Conservation (phyloP, 2,888 invertebrate species). For the Stenurella melanura region DNA sequence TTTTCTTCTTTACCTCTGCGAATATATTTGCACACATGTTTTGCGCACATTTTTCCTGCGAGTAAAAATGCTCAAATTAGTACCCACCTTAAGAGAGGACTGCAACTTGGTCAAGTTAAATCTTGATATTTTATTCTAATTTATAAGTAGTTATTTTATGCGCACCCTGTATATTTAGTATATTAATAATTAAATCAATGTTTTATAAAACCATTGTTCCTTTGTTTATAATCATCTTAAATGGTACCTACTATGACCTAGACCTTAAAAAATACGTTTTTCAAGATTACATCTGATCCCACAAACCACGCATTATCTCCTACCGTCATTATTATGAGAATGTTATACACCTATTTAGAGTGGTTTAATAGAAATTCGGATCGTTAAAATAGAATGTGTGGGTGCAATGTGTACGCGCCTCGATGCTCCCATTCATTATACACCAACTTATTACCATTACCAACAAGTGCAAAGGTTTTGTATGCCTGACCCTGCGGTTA, state of each 20-base stretch:
- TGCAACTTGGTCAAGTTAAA: no score
- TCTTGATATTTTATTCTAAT: no score
- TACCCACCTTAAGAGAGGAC: no score
- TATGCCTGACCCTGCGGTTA: slow-evolving; percentile 36
- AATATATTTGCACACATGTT: no score
- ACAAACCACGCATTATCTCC: slow-evolving; percentile 27
- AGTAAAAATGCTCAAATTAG: no score
- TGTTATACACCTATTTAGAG: not conserved
- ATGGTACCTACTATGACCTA: not conserved
- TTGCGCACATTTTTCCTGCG: no score
- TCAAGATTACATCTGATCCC: slow-evolving; percentile 22
- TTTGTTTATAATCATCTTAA: not conserved
- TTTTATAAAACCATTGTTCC: not conserved
- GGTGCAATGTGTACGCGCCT: slow-evolving; percentile 70
- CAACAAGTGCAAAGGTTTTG: slow-evolving; percentile 34
- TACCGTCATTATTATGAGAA: slow-evolving; percentile 1
- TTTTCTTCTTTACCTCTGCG: no score
- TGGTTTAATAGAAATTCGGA: slow-evolving; percentile 17
- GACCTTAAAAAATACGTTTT: not conserved
- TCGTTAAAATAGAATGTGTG: slow-evolving; percentile 62
- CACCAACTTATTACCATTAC: slow-evolving; percentile 45
- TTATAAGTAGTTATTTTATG: no score
- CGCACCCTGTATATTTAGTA: no score
- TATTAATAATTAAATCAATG: no score
- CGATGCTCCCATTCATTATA: slow-evolving; percentile 65